phyloP scores from a whole-genome alignment of 2,888 invertebrate genomes.

The Hirtodrosophila duncani region DNA sequence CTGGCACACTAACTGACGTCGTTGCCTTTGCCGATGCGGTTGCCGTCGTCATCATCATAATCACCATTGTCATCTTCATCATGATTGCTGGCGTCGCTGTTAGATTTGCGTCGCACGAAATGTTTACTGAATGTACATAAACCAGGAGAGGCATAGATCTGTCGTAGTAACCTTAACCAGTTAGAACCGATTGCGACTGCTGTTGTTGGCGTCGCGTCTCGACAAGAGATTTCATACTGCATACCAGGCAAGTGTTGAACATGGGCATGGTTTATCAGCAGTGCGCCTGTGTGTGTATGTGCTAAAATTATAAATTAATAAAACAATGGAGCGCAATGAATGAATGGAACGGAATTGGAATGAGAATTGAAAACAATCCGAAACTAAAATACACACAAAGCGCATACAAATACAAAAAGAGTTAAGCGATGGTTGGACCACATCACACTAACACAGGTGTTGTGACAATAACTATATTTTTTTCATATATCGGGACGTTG shows the following conservation, averaged over 20 bases:
- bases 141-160: slow-evolving; percentile 1
- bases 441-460: too few relatives aligned
- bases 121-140: slow-evolving; percentile 46
- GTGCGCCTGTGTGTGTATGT: slow-evolving; percentile 31
- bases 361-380: slow-evolving; percentile 65
- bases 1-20: slow-evolving; percentile 29
- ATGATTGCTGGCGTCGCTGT: slow-evolving; percentile 31
- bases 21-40: slow-evolving; percentile 4
- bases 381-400: slow-evolving; percentile 22
- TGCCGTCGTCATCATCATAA: slow-evolving; percentile 19
- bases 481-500: too few relatives aligned
- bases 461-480: too few relatives aligned
- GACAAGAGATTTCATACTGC: slow-evolving; percentile 21
- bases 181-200: slow-evolving; percentile 60
- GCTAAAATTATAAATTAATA: slow-evolving; percentile 69
- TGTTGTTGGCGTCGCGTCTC: slow-evolving; percentile 20
- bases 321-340: slow-evolving; percentile 59
- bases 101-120: slow-evolving; percentile 66
- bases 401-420: slow-evolving; percentile 12
- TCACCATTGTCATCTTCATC: slow-evolving; percentile 4
- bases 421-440: slow-evolving; percentile 33
- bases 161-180: slow-evolving; percentile 45
- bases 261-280: slow-evolving; percentile 14
- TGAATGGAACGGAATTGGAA: slow-evolving; percentile 64
- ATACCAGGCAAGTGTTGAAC: slow-evolving; percentile 20